Base-by-base conservation (phyloP, 1,140 invertebrate genomes). In the Idris sp. region DNA sequence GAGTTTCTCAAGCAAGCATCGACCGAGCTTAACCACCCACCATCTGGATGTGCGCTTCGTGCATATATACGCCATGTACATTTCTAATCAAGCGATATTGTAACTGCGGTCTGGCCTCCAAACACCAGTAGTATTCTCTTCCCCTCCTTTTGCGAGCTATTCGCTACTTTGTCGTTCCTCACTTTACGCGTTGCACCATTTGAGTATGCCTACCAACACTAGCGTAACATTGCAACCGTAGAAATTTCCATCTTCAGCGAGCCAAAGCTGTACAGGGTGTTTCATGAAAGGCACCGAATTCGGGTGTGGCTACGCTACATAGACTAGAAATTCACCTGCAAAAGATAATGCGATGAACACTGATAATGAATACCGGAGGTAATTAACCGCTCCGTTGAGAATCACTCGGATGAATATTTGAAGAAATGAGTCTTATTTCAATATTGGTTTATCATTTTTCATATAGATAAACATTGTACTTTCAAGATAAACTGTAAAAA, bases 21-120 rank as follows among this genome's bases (percentile, higher is more conserved):
- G 84, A 86, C 85, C 86, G 75, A 72, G 54, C 67, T 74, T 77
- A 59, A 67, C 82, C 80, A 79, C 81, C 81, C 80, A 86, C 79
- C 84, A 85, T 86, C 85, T 86, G 83, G 82, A 86, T 87, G 83
- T 86, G 76, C 76, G 76, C 78, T 78, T 79, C 78, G 76, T 73
- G 65, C 69, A 78, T 69, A 78, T 83, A 86, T 86, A 84, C 84
- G 80, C 84, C 86, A 88, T 88, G 86, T 88, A 88, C 86, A 88
- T 88, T 88, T 88, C 86, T 88, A 88, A 88, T 88, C 86, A 88
- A 88, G 86, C 86, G 86, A 87, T 88, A 88, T 87, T 88, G 86
- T 88, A 88, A 88, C 86, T 88, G 86, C 82, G 86, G 86, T 88
- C 86, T 88, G 86, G 86, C 85, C 81, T 85, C 83, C 83, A 84